Percentiles rank a stretch among this genome's conserved stretches.
Evolutionary conservation across 2,797 vertebrate species (phyloP).

Genomic region (Syngnathus rostellatus): DNA sequence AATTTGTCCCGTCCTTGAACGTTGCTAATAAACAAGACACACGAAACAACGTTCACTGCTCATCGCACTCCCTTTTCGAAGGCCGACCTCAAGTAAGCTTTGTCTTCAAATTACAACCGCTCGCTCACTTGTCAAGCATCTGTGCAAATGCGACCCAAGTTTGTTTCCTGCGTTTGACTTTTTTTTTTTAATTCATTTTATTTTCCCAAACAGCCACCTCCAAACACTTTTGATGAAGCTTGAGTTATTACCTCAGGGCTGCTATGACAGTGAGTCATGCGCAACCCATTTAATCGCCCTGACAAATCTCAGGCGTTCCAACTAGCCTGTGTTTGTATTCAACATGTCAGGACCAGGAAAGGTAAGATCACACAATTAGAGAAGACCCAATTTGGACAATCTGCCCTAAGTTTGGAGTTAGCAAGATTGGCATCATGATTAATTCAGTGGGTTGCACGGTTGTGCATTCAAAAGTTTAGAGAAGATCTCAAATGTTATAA

Average conservation of each 20-base stretch:
- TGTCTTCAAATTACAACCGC: too few species aligned
- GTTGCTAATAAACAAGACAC: not conserved
- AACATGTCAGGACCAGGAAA: not conserved
- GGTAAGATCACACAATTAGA: not conserved
- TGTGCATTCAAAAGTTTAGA: too few species aligned
- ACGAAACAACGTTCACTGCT: too few species aligned
- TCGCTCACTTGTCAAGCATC: too few species aligned
- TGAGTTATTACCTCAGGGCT: not conserved
- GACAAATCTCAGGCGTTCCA: not conserved
- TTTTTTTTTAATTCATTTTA: not conserved
- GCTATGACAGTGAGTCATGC: not conserved
- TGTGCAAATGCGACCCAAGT: too few species aligned
- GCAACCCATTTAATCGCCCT: not conserved
- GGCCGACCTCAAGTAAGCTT: not conserved
- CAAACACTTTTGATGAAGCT: not conserved
- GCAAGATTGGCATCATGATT: too few species aligned
- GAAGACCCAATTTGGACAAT: too few species aligned
- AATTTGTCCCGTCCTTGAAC: not conserved
- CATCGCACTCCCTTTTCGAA: not conserved
- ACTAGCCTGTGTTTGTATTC: not conserved
- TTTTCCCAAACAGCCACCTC: not conserved
- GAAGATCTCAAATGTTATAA: too few species aligned
- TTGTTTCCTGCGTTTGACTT: not conserved
- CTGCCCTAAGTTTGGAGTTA: too few species aligned
- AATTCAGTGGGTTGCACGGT: too few species aligned